Conservation (phyloP, 2,888 invertebrate species). For the Imbricaverruca yamaguchii region DNA sequence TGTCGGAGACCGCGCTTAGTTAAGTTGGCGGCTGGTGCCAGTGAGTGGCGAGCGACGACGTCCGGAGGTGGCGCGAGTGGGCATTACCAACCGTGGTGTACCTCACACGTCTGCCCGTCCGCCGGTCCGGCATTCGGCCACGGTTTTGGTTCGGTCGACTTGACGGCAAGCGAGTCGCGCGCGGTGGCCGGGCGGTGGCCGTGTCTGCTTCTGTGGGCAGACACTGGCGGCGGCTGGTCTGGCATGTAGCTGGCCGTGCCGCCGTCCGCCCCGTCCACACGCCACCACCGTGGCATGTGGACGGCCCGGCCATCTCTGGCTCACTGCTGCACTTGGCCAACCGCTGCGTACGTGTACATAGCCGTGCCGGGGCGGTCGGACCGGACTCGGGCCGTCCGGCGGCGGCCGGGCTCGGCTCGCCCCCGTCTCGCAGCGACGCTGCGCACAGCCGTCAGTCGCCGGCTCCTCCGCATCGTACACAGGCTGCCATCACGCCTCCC, state of each 20-base stretch:
- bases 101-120: neutral
- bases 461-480: neutral
- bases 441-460: neutral
- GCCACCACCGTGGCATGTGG: no score
- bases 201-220: no score
- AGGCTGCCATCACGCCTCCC: neutral
- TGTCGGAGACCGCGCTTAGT: neutral
- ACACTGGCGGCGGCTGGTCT: no score
- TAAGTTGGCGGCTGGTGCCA: neutral
- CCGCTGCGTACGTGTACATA: neutral
- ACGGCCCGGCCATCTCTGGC: neutral
- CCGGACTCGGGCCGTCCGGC: neutral
- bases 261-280: neutral
- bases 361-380: neutral
- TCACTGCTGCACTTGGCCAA: neutral
- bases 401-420: neutral
- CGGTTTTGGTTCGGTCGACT: no score
- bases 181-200: no score
- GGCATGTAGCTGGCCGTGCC: no score
- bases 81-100: neutral
- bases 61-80: neutral
- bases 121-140: neutral
- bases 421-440: no score
- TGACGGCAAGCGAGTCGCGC: no score
- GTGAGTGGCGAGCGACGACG: neutral